Percentiles rank a stretch among this genome's conserved stretches.
Conservation (phyloP, 1,140 invertebrate species). For the Drosophila aff. region DNA sequence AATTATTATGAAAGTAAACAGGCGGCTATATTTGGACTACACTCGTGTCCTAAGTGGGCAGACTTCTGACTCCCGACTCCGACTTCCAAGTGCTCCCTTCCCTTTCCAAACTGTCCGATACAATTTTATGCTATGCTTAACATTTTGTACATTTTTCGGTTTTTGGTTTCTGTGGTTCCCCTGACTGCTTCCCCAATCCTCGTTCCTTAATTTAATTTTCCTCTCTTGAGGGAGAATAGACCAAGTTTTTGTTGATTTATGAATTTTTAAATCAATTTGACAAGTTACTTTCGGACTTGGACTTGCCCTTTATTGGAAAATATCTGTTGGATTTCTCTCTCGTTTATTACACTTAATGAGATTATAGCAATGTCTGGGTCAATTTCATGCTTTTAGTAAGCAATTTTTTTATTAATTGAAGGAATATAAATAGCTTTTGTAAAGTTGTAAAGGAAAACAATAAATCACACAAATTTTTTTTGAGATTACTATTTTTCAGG, state of each 20-base stretch:
- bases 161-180: slow-evolving; percentile 58
- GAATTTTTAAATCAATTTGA: slow-evolving; percentile 82
- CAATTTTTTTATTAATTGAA: neutral
- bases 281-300: slow-evolving; percentile 48
- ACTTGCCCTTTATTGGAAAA: slow-evolving; percentile 25
- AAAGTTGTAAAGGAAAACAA: neutral
- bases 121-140: slow-evolving; percentile 82
- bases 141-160: slow-evolving; percentile 74
- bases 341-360: slow-evolving; percentile 35
- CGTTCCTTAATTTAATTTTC: slow-evolving; percentile 70
- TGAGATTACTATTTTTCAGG: neutral
- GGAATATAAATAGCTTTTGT: neutral
- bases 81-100: slow-evolving; percentile 4
- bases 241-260: slow-evolving; percentile 72
- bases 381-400: slow-evolving; percentile 26
- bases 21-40: slow-evolving; percentile 51
- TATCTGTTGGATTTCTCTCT: slow-evolving; percentile 25
- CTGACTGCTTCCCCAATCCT: slow-evolving; percentile 7
- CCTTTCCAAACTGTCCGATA: slow-evolving; percentile 64
- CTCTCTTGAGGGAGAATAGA: slow-evolving; percentile 12
- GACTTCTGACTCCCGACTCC: slow-evolving; percentile 33
- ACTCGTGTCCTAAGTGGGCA: slow-evolving; percentile 54
- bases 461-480: neutral
- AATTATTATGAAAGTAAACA: slow-evolving; percentile 74
- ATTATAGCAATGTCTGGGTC: slow-evolving; percentile 27